Evolutionary conservation across 2,113 vertebrate genomes (phyloP), one percentile per base, ranked within the genome.

Genomic region (Hemiprocne comata): DNA sequence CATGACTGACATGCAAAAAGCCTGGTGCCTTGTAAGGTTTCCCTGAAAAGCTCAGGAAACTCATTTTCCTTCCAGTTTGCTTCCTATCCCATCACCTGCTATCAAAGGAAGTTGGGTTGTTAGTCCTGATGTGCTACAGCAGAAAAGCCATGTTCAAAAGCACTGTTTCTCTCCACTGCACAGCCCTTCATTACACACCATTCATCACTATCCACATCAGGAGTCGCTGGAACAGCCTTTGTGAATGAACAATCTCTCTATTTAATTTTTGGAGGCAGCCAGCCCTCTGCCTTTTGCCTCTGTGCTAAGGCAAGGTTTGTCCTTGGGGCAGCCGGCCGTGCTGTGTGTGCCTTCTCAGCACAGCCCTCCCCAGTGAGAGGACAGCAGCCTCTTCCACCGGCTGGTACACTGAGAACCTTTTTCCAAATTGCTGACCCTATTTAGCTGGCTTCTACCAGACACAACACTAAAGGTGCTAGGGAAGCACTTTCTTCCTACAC

Each of bases 121-220:
- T 88, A 85, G 85, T 46, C 67, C 71, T 54, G 75, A 85, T 11
- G 42, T 16, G 19, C 64, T 84, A 82, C 48, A 58, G 78, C 9
- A 2, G 82, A 86, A 96, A 94, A 91, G 57, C 66, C 82, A 36
- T 36, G 67, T 94, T 95, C 91, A 88, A 89, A 42, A 93, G 87
- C 87, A 87, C 53, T 50, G 80, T 82, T 95, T 77, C 87, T 79
- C 79, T 40, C 83, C 36, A 85, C 83, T 54, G 54, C 20, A 3
- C 82, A 94, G 96, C 94, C 91, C 87, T 95, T 96, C 78, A 78
- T 90, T 94, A 90, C 87, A 82, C 80, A 77, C 94, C 77, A 85
- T 93, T 96, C 88, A 74, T 69, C 90, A 94, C 65, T 75, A 94
- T 57, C 93, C 91, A 85, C 85, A 93, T 90, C 97, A 95, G 84